Evolutionary conservation across 2,797 vertebrate genomes (phyloP), one percentile per base, ranked within the genome.

Genomic region (Iguana delicatissima): DNA sequence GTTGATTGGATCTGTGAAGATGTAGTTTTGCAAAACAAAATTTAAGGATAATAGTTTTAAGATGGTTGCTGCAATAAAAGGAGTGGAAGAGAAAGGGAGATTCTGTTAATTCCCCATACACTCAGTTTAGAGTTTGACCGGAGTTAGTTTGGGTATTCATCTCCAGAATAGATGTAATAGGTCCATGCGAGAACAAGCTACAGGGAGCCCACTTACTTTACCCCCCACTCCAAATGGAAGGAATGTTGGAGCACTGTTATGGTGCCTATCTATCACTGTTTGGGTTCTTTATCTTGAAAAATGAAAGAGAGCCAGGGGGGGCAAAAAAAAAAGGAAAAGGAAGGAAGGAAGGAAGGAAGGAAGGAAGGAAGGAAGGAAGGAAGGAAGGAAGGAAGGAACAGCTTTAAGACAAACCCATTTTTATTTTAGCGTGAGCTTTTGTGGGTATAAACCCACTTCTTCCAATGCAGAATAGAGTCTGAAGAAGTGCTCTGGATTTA

Each of bases 1-100:
- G n/a, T 13, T 86, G 85, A 55, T n/a, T 77, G 18, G 77, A 42
- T 38, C 85, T 84, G 59, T 87, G 84, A 84, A 82, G 76, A 59
- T 0, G 29, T 0, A 24, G 5, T 38, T 38, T 26, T 35, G 42
- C 62, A 72, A 89, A 88, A 79, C 1, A 1, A 3, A 59, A 0
- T 52, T 52, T 1, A 2, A 62, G 0, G 35, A 0, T 4, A 72
- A 80, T 91, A 2, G n/a, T 8, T 59, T 82, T 90, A 84, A 77
- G 90, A 90, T 3, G 20, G 22, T 62, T 38, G 8, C 5, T 77
- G 2, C 87, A 55, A 90, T 79, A 88, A 26, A 24, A 89, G 80
- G 84, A 2, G 73, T 62, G 0, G 46, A 5, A 89, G 16, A 24
- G 29, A 93, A 77, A 87, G 2, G 81, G 50, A 0, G 59, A 3